Conservation (phyloP, 2,888 invertebrate species). For the Hedychridium roseum region DNA sequence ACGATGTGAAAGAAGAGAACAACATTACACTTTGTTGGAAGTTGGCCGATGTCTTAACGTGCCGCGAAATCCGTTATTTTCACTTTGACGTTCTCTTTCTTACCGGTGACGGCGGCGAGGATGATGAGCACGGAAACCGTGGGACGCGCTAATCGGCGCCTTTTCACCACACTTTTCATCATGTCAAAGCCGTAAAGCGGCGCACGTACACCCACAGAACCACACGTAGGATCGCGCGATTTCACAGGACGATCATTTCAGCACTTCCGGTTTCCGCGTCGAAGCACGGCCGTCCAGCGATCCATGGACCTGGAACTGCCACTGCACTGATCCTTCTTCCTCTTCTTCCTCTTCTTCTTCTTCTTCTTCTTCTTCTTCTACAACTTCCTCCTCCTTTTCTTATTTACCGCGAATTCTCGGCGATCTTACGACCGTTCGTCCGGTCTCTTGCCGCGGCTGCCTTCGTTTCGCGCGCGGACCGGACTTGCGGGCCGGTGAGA, state of each 20-base stretch:
- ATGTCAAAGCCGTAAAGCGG: slow-evolving; percentile 17
- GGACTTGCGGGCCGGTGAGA: too few relatives aligned
- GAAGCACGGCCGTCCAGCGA: slow-evolving; percentile 11
- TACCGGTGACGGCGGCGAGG: slow-evolving; percentile 53
- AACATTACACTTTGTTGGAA: not conserved
- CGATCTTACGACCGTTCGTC: too few relatives aligned
- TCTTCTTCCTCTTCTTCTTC: not conserved
- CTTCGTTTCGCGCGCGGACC: too few relatives aligned
- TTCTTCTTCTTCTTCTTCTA: not conserved
- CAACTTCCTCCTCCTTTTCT: not conserved
- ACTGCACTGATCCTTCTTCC: slow-evolving; percentile 13
- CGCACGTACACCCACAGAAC: slow-evolving; percentile 9
- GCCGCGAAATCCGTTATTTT: too few relatives aligned
- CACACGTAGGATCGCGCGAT: slow-evolving; percentile 19
- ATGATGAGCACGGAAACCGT: slow-evolving; percentile 42
- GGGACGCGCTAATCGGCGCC: slow-evolving; percentile 44
- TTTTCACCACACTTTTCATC: slow-evolving; percentile 50
- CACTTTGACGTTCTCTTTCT: slow-evolving; percentile 30
- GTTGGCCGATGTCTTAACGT: too few relatives aligned
- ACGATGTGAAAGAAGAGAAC: too few relatives aligned
- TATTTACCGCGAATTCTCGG: too few relatives aligned
- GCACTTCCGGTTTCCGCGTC: slow-evolving; percentile 28
- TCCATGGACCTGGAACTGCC: slow-evolving; percentile 22
- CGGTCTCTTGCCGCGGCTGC: too few relatives aligned
- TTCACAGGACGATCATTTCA: slow-evolving; percentile 36